Percentiles rank a stretch among this genome's conserved stretches.
Conservation (phyloP, 2,797 vertebrate species). For the Tragelaphus oryx region DNA sequence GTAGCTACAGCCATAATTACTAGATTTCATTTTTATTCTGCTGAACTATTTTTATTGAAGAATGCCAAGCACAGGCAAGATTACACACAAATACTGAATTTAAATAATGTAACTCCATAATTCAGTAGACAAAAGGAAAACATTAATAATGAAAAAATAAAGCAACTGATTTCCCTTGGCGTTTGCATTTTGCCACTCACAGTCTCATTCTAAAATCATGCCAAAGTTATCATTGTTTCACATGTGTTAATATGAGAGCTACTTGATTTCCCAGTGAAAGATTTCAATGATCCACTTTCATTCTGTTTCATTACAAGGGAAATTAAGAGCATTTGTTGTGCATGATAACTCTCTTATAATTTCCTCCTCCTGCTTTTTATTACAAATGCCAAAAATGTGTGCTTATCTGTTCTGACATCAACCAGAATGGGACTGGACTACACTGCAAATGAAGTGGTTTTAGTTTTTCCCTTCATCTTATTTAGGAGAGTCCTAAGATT, state of each 20-base stretch:
- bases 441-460: background rate
- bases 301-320: conserved; percentile 44
- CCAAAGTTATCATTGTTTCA: conserved; percentile 40
- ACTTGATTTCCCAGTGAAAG: conserved; percentile 49
- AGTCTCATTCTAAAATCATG: conserved; percentile 38
- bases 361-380: conserved; percentile 25
- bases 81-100: conserved; percentile 57
- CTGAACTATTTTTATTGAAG: conserved; percentile 60
- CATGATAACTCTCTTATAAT: background rate
- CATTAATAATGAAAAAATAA: conserved; percentile 54
- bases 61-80: conserved; percentile 53
- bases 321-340: conserved; percentile 51
- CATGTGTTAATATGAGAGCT: conserved; percentile 45
- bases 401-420: background rate
- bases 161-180: conserved; percentile 11
- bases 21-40: conserved; percentile 47
- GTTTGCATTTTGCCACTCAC: conserved; percentile 47
- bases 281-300: conserved; percentile 49
- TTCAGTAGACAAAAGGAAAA: conserved; percentile 57
- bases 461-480: background rate
- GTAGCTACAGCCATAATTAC: conserved; percentile 57
- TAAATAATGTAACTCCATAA: conserved; percentile 52
- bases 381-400: background rate
- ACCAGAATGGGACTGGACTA: background rate
- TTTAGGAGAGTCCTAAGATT: background rate